phyloP scores from a whole-genome alignment of 1,140 invertebrate genomes.

The Cyphomyrmex costatus region DNA sequence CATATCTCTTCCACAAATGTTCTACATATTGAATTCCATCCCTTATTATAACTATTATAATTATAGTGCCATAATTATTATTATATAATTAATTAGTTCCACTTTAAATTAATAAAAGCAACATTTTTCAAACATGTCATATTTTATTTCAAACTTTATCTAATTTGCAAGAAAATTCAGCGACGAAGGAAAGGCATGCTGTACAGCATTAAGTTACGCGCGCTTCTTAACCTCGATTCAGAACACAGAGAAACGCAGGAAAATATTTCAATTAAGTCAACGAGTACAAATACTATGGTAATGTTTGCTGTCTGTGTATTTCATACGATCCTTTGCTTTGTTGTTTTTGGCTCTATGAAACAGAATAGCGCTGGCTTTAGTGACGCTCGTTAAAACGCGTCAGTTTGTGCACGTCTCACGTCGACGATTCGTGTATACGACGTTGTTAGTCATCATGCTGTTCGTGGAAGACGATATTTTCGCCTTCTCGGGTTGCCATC shows the following conservation, averaged over 20 bases:
- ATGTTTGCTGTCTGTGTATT: conserved; percentile 29
- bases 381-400: conserved; percentile 62
- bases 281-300: conserved; percentile 39
- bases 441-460: conserved; percentile 40
- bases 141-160: not conserved
- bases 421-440: conserved; percentile 44
- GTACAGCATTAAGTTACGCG: conserved; percentile 15
- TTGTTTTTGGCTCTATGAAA: conserved; percentile 59
- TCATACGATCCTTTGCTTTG: conserved; percentile 54
- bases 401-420: conserved; percentile 54
- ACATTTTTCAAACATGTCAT: not conserved
- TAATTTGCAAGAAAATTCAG: not conserved
- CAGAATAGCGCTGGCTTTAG: conserved; percentile 52
- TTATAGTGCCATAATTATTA: not conserved
- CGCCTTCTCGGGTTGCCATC: conserved; percentile 23
- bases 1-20: not conserved
- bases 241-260: not conserved
- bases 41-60: not conserved
- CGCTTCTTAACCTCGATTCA: conserved; percentile 15
- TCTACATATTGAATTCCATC: not conserved
- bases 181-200: not conserved
- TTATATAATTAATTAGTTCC: not conserved
- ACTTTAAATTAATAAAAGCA: not conserved
- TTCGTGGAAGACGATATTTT: conserved; percentile 55
- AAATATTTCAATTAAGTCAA: conserved; percentile 57